Conservation (phyloP, 2,888 invertebrate genomes). For the Cantharis flavilabris region DNA sequence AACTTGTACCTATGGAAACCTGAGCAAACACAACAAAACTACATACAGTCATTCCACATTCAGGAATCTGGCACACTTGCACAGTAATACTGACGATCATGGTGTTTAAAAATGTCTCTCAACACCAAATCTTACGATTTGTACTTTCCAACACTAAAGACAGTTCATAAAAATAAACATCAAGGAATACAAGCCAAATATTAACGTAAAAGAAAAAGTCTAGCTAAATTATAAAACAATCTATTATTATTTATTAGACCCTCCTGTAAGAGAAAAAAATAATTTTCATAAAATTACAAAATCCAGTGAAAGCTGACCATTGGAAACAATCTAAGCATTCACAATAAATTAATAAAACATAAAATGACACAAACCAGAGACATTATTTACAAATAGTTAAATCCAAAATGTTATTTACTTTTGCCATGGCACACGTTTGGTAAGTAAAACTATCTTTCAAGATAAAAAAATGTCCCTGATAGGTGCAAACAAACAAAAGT, state of each 20-base stretch:
- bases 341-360: neutral
- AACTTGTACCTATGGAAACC: constrained; percentile 31
- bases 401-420: neutral
- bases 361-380: neutral
- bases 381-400: neutral
- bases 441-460: neutral
- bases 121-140: constrained; percentile 11
- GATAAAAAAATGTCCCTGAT: neutral
- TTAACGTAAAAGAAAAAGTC: constrained; percentile 13
- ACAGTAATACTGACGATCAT: constrained; percentile 38
- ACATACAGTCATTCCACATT: constrained; percentile 26
- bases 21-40: constrained; percentile 33
- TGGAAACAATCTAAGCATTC: neutral
- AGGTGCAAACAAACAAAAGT: neutral
- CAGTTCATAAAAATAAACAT: constrained; percentile 17
- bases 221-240: neutral
- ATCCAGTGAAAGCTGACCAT: neutral
- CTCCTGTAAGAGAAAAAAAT: neutral
- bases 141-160: constrained; percentile 25
- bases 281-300: neutral
- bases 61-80: constrained; percentile 31
- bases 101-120: neutral
- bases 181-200: constrained; percentile 20
- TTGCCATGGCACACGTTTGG: neutral
- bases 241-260: neutral